Evolutionary conservation across 2,888 invertebrate species (phyloP).

Genomic region (Orthosia cruda): DNA sequence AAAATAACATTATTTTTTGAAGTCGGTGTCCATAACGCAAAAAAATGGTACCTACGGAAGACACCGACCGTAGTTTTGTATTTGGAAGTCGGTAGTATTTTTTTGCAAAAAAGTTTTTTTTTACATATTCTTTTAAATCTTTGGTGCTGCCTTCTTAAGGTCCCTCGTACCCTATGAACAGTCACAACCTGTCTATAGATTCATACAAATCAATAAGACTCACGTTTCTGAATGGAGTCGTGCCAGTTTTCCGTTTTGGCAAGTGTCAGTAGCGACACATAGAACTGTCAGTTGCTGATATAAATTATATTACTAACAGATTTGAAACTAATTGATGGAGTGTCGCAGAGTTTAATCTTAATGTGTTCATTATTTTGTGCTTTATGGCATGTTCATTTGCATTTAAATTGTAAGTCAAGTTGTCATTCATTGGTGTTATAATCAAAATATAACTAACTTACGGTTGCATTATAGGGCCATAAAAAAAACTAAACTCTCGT

Average conservation of each 20-base stretch:
- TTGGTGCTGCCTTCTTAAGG: too few species aligned
- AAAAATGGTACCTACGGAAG: too few species aligned
- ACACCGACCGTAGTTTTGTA: too few species aligned
- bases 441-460: background rate
- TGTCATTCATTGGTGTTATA: background rate
- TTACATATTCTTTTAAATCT: too few species aligned
- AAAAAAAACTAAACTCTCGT: too few species aligned
- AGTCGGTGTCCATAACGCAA: too few species aligned
- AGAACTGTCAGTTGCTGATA: constrained; percentile 52
- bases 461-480: too few species aligned
- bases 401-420: constrained; percentile 20
- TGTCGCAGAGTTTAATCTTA: constrained; percentile 28
- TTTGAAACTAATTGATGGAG: constrained; percentile 47
- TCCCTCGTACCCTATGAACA: background rate
- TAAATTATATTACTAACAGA: constrained; percentile 46
- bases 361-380: constrained; percentile 48
- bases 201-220: constrained; percentile 41
- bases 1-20: too few species aligned
- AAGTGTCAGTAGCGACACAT: constrained; percentile 55
- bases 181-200: background rate
- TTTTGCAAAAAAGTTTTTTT: too few species aligned
- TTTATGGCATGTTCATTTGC: constrained; percentile 15
- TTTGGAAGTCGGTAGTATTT: too few species aligned
- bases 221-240: constrained; percentile 43
- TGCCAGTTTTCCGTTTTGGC: constrained; percentile 57